A percentile compares a stretch with the other conserved stretches of the same genome.
These are phyloP conservation scores for Knipowitschia caucasica DNA, from an alignment of 2,797 vertebrate species.

Conservation along the genomic window DNA sequence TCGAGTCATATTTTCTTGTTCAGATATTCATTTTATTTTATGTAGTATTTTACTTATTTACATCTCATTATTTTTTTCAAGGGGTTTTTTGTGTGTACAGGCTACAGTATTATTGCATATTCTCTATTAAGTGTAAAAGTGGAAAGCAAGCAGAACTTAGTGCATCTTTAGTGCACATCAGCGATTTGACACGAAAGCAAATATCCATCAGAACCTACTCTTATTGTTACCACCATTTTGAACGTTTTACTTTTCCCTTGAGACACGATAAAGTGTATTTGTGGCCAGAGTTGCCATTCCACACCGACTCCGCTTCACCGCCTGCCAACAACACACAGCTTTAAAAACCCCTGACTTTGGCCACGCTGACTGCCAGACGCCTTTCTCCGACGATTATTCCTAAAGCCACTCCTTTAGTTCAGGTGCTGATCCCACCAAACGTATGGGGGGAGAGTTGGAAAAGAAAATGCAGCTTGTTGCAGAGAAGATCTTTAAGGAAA, in stretches of 20 bases:
- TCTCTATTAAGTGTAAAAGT: no score
- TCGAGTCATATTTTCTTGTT: no score
- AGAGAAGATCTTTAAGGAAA: conserved; percentile 20
- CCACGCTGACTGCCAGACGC: conserved; percentile 37
- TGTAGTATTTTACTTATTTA: no score
- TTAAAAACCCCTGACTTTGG: conserved; percentile 37
- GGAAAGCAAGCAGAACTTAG: no score
- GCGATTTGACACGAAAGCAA: no score
- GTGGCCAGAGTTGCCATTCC: background rate
- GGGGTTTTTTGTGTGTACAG: no score
- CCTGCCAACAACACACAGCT: conserved; percentile 31
- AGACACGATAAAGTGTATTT: background rate
- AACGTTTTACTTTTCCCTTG: background rate
- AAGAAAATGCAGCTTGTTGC: conserved; percentile 17
- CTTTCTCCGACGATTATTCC: conserved; percentile 42
- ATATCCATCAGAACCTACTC: background rate
- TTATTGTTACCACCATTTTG: background rate
- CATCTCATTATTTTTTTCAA: no score
- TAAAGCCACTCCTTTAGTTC: conserved; percentile 50
- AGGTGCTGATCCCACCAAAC: conserved; percentile 43
- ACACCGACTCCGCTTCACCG: conserved; percentile 35
- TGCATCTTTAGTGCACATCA: no score
- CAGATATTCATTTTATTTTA: no score
- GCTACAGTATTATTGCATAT: no score
- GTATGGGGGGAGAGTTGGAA: background rate